Base-by-base conservation (phyloP, 2,888 invertebrate species). In the Synergus laeviventris region DNA sequence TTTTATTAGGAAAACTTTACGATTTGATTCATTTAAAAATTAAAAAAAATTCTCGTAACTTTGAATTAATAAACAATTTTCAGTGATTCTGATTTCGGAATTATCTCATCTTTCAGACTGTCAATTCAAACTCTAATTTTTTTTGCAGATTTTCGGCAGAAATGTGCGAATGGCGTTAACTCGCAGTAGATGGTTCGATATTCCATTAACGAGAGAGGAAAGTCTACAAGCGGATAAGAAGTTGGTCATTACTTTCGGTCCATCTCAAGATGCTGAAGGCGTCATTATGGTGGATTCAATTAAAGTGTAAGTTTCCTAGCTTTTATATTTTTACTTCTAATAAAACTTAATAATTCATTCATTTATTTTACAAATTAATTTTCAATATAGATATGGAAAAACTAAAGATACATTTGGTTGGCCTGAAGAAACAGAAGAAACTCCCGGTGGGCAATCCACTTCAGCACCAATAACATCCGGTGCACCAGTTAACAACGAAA, bases 401-500 rank as follows among this genome's bases (percentile, higher is more conserved):
- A 96, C 97, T 1, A 99, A 99, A 91, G 98, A 98, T 89, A 93
- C 95, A 0, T 98, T 99, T 88, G 98, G 98, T 60, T 99, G 98
- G 99, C 98, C 98, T 0, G 98, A 99, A 89, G 98, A 99, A 87
- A 94, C 94, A 11, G 98, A 98, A 86, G 98, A 98, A 80, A 91
- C 92, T 42, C 84, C 91, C n/a, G 88, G 89, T 14, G 88, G 90
- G 12, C 89, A 90, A 74, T 85, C 90, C 14, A 86, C 87, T 3
- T 85, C 90, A 16, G 89, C 90, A 12, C 87, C 88, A 24, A 85
- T 91, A 0, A 85, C 89, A 2, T 83, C 87, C 3, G 87, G 89
- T 16, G 83, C 85, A 18, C 79, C 88, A 2, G 84, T 89, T 11
- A 90, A 89, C 56, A 90, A 86, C 74, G 92, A 92, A 60, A 84